phyloP scores from a whole-genome alignment of 2,797 vertebrate species.

The Notolepis coatsorum region DNA sequence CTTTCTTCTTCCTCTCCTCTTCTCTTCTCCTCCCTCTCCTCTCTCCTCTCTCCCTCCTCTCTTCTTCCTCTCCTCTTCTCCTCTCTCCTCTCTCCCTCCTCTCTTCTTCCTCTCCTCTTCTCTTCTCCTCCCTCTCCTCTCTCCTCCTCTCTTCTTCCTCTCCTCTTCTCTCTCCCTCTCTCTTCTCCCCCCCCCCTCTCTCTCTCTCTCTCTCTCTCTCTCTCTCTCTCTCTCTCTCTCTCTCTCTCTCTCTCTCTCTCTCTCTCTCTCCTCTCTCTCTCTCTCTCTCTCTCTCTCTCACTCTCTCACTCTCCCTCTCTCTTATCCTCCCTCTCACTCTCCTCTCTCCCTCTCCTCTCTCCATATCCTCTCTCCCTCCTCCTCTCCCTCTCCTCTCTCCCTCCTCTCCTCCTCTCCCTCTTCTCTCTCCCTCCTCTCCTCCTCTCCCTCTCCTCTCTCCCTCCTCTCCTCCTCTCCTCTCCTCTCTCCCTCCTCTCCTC shows the following conservation, averaged over 20 bases:
- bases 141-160: no score
- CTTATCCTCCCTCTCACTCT: neutral
- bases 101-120: neutral
- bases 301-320: neutral
- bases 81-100: neutral
- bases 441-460: neutral
- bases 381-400: neutral
- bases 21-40: neutral
- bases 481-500: neutral
- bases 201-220: neutral
- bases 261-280: slow-evolving; percentile 11
- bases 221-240: neutral
- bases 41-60: neutral
- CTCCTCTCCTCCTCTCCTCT: neutral
- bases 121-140: neutral
- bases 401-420: neutral
- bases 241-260: neutral
- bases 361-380: neutral
- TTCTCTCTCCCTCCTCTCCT: neutral
- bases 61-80: neutral
- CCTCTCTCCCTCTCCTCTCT: no score
- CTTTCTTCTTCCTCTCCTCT: neutral
- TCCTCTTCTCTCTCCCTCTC: neutral
- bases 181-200: neutral
- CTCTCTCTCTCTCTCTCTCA: neutral